Percentiles rank a stretch among this genome's conserved stretches.
Evolutionary conservation across 2,797 vertebrate genomes (phyloP).

Genomic region (Florisuga fusca): DNA sequence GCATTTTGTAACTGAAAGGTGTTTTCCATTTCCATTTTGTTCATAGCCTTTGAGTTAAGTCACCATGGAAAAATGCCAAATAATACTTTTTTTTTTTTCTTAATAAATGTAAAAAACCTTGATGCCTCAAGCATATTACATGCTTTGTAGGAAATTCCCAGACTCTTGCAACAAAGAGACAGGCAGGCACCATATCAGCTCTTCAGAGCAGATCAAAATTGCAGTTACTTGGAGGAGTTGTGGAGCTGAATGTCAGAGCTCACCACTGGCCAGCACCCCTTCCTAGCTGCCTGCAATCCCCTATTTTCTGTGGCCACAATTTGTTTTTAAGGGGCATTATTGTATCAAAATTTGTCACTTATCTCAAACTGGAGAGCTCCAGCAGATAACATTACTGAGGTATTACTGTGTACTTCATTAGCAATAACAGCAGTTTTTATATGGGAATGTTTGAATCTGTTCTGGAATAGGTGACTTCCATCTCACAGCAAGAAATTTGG

Average conservation of each 20-base stretch:
- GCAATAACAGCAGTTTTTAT: neutral
- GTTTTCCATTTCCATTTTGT: slow-evolving; percentile 65
- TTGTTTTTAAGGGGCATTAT: neutral
- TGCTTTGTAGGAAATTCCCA: slow-evolving; percentile 74
- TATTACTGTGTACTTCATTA: neutral
- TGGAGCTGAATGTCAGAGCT: slow-evolving; percentile 9
- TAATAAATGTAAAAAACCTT: slow-evolving; percentile 63
- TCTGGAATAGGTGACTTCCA: neutral
- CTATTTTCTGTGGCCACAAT: neutral
- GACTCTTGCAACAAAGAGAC: slow-evolving; percentile 66
- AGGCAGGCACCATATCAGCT: slow-evolving; percentile 37
- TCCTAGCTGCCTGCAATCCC: neutral
- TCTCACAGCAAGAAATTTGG: neutral
- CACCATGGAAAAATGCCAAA: slow-evolving; percentile 69
- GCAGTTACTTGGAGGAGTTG: slow-evolving; percentile 25
- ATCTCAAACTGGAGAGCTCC: neutral
- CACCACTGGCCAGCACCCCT: neutral
- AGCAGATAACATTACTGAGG: neutral
- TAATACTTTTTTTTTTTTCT: slow-evolving; percentile 69
- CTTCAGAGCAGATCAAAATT: slow-evolving; percentile 49
- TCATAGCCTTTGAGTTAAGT: slow-evolving; percentile 66
- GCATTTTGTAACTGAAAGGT: slow-evolving; percentile 55
- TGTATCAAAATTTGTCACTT: neutral
- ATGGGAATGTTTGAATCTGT: neutral
- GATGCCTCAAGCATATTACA: slow-evolving; percentile 68